Percentiles rank a stretch among this genome's conserved stretches.
Conservation (phyloP, 2,888 invertebrate genomes). For the Lasioglossum oenotherae region DNA sequence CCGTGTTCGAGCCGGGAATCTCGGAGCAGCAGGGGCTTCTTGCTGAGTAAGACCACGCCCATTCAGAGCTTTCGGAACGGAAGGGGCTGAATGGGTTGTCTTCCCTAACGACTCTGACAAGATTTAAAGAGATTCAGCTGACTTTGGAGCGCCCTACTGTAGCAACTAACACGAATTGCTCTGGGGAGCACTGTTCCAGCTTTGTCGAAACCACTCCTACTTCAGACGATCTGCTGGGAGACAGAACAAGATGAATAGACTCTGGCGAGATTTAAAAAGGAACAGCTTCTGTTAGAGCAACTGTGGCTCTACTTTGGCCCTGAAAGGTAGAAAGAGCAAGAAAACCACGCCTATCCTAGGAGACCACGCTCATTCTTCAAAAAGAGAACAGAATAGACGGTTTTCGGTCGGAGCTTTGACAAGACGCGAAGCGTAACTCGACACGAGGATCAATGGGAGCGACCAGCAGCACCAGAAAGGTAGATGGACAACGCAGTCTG, state of each 20-base stretch:
- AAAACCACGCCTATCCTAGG: not conserved
- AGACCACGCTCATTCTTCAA: not conserved
- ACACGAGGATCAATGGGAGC: not conserved
- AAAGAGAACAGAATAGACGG: not conserved
- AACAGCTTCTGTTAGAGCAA: not conserved
- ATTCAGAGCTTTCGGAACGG: not conserved
- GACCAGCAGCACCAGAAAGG: not conserved
- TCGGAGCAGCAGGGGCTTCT: not conserved
- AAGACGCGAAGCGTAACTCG: not conserved
- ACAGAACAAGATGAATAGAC: not conserved
- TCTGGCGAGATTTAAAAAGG: not conserved
- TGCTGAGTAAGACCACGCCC: not conserved
- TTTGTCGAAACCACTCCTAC: not conserved
- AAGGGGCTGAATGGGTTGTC: not conserved
- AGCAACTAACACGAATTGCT: not conserved
- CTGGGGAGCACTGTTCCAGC: not conserved
- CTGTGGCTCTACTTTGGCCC: not conserved
- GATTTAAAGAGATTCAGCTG: not conserved
- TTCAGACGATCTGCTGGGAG: not conserved
- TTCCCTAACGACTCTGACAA: not conserved
- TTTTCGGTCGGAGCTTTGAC: not conserved
- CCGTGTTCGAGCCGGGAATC: not conserved
- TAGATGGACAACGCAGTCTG: not conserved
- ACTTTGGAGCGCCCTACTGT: not conserved
- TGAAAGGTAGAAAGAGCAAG: not conserved